Evolutionary conservation across 2,888 invertebrate species (phyloP).

Genomic region (Meghimatium bilineatum): DNA sequence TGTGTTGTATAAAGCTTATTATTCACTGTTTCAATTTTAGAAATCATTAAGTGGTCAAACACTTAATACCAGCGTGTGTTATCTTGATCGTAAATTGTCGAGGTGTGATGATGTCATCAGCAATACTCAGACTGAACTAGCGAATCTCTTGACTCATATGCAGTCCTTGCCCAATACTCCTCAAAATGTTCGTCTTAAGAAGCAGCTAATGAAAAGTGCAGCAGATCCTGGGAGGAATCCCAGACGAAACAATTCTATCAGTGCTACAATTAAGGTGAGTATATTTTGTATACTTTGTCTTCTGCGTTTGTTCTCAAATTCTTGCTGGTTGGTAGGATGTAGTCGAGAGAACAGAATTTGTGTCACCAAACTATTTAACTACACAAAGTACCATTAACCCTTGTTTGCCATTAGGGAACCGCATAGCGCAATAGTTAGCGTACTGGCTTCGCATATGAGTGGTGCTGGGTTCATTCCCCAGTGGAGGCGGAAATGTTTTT

Average conservation of each 20-base stretch:
- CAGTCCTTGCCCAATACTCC: slow-evolving; percentile 43
- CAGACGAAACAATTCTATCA: slow-evolving; percentile 37
- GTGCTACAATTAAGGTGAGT: slow-evolving; percentile 41
- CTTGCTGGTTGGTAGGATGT: too few relatives aligned
- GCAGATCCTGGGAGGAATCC: slow-evolving; percentile 31
- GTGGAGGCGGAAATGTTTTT: too few relatives aligned
- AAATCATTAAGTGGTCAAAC: slow-evolving; percentile 34
- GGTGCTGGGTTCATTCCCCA: too few relatives aligned
- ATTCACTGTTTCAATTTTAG: background rate
- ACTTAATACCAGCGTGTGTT: slow-evolving; percentile 38
- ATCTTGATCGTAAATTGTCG: slow-evolving; percentile 38
- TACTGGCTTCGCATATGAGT: too few relatives aligned
- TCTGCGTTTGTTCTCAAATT: too few relatives aligned
- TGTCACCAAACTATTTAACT: too few relatives aligned
- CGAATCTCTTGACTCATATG: slow-evolving; percentile 35
- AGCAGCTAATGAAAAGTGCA: slow-evolving; percentile 14
- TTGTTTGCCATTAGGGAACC: too few relatives aligned
- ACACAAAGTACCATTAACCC: too few relatives aligned
- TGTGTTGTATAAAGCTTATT: too few relatives aligned
- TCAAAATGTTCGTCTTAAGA: slow-evolving; percentile 27
- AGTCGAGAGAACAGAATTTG: too few relatives aligned
- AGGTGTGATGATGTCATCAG: slow-evolving; percentile 37
- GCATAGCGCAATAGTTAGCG: too few relatives aligned
- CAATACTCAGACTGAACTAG: slow-evolving; percentile 44
- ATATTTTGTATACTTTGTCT: background rate